Conservation (phyloP, 1,140 invertebrate genomes). For the Pantala flavescens region DNA sequence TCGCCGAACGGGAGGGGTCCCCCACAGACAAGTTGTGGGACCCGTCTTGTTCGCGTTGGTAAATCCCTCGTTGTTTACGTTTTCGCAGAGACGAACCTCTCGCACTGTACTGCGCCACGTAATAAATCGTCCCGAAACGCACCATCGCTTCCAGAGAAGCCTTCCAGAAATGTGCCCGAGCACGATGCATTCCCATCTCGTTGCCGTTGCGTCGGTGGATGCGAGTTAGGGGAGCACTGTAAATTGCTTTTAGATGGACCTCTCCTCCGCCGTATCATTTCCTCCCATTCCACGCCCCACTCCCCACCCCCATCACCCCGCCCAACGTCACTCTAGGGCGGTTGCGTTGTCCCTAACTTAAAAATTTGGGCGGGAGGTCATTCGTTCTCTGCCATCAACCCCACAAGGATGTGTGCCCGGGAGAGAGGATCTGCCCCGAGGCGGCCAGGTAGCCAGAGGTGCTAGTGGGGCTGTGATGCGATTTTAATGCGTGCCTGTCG, state of each 20-base stretch:
- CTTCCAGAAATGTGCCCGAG: too few relatives aligned
- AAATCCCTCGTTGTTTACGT: too few relatives aligned
- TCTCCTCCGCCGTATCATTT: slow-evolving; percentile 8
- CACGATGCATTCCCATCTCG: too few relatives aligned
- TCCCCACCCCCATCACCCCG: not conserved
- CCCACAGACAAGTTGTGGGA: too few relatives aligned
- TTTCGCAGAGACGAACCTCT: too few relatives aligned
- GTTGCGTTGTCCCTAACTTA: not conserved
- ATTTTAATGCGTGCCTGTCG: not conserved
- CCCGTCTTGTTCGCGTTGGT: too few relatives aligned
- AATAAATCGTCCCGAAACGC: too few relatives aligned
- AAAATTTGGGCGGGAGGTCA: not conserved
- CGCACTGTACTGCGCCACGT: too few relatives aligned
- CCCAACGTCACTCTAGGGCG: not conserved
- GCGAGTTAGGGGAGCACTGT: not conserved
- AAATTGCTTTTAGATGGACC: slow-evolving; percentile 9
- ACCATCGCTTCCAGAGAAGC: too few relatives aligned
- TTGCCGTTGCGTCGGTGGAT: not conserved
- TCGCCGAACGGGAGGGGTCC: too few relatives aligned
- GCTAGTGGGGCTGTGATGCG: not conserved
- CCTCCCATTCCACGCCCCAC: not conserved
- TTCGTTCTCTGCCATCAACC: not conserved
- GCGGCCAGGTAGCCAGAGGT: slow-evolving; percentile 1
- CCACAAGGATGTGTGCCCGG: slow-evolving; percentile 6
- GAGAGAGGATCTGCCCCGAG: not conserved